Percentiles rank a stretch among this genome's conserved stretches.
Conservation (phyloP, 2,797 vertebrate species). For the Gila robusta region DNA sequence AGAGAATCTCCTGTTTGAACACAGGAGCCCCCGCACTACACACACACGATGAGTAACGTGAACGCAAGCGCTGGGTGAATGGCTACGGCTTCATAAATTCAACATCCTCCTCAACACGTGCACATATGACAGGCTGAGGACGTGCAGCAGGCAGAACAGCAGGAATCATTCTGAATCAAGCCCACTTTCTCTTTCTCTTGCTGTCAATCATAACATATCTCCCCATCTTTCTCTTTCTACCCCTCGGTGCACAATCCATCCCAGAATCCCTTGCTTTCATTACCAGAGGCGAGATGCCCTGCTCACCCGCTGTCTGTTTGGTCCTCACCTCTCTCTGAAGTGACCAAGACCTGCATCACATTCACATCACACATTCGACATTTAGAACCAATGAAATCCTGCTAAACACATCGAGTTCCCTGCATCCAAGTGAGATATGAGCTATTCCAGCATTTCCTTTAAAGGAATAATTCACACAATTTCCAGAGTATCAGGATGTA, state of each 20-base stretch:
- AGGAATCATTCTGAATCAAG: constrained; percentile 44
- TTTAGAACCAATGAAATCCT: constrained; percentile 28
- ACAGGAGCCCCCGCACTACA: constrained; percentile 51
- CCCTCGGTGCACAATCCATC: constrained; percentile 32
- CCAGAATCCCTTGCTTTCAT: constrained; percentile 56
- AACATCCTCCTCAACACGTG: constrained; percentile 56
- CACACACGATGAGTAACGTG: constrained; percentile 54
- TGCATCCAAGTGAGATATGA: background rate
- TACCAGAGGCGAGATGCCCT: constrained; percentile 53
- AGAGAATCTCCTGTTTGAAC: constrained; percentile 51
- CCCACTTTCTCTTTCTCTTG: constrained; percentile 67
- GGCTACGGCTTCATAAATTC: constrained; percentile 46
- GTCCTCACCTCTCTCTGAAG: constrained; percentile 32
- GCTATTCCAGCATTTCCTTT: background rate
- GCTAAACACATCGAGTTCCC: background rate
- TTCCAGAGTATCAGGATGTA: background rate
- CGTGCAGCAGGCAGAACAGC: constrained; percentile 52
- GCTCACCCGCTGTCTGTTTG: constrained; percentile 35
- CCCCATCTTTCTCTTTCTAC: constrained; percentile 49
- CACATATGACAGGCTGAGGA: constrained; percentile 61
- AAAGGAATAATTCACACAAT: background rate
- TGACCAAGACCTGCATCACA: constrained; percentile 38
- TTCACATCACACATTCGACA: constrained; percentile 40
- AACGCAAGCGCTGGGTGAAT: constrained; percentile 54
- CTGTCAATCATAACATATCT: constrained; percentile 67